Base-by-base conservation (phyloP, 2,888 invertebrate species). In the Pseudoips prasinana region DNA sequence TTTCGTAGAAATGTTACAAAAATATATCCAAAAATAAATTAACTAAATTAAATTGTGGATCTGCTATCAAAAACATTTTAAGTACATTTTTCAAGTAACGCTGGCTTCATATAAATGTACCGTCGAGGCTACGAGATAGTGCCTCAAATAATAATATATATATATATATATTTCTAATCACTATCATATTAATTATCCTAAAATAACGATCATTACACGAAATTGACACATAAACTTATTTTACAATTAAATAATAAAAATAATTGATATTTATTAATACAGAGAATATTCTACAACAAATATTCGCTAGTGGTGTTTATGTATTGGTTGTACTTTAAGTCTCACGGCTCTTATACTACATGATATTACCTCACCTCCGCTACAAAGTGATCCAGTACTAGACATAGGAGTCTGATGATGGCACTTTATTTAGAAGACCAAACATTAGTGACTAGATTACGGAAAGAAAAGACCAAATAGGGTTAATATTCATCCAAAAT, bases 271-370 rank as follows among this genome's bases (percentile, higher is more conserved):
- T 52, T 59, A 53, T 58, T 44, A 44, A 46, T 53, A 58, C 55
- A 58, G 57, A 66, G 78, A 80, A 82, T 78, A 84, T 79, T 82
- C 71, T 82, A 83, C 71, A 82, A 86, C 79, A 80, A 78, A 83
- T 83, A 83, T 82, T 78, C 78, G 51, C 61, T 77, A 72, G 52
- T 73, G 65, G 62, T 74, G 64, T 70, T 70, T 61, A 63, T 60
- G 52, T 62, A 62, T 58, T 56, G 58, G 52, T 79, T 82, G 80
- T 81, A 83, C 78, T 81, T 69, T 75, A 58, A 64, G 56, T 69
- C 62, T 71, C 62, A 65, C 64, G 51, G 58, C 60, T 59, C 56
- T 64, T 67, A 64, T 52, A 60, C 61, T 59, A 64, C 40, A 47
- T 49, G 48, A 53, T 61, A 52, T 60, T 57, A 58, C 46, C 44